Evolutionary conservation across 2,113 vertebrate species (phyloP).

Genomic region (Indicator indicator): DNA sequence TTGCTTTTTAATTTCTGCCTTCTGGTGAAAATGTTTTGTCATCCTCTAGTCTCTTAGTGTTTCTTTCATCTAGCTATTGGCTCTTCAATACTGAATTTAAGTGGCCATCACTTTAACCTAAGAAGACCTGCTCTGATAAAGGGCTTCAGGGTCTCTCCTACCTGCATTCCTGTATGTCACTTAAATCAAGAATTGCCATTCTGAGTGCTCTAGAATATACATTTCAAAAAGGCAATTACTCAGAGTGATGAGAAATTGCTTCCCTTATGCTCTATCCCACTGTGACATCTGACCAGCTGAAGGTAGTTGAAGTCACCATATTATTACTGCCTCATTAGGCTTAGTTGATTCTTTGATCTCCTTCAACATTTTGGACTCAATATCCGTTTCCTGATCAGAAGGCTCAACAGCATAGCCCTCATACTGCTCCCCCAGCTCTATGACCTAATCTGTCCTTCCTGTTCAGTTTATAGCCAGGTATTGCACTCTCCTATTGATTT

Average conservation of each 20-base stretch:
- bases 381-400: slow-evolving; percentile 39
- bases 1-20: not conserved
- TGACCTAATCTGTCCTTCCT: slow-evolving; percentile 49
- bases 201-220: not conserved
- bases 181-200: not conserved
- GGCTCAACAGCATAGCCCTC: not conserved
- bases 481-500: slow-evolving; percentile 26
- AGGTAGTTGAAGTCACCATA: slow-evolving; percentile 7
- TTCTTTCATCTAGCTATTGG: not conserved
- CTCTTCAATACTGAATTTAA: not conserved
- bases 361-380: not conserved
- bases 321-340: slow-evolving; percentile 1
- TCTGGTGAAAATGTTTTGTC: not conserved
- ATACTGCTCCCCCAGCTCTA: not conserved
- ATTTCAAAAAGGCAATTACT: not conserved
- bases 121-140: not conserved
- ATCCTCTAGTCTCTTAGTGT: not conserved
- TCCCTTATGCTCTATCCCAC: not conserved
- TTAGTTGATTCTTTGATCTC: slow-evolving; percentile 6
- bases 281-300: slow-evolving; percentile 1
- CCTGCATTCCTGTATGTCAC: not conserved
- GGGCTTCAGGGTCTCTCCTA: not conserved
- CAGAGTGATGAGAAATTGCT: not conserved
- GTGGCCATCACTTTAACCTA: not conserved
- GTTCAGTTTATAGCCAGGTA: slow-evolving; percentile 23